Percentiles rank a stretch among this genome's conserved stretches.
phyloP scores from a whole-genome alignment of 2,113 vertebrate species.

The Rhinoderma darwinii region DNA sequence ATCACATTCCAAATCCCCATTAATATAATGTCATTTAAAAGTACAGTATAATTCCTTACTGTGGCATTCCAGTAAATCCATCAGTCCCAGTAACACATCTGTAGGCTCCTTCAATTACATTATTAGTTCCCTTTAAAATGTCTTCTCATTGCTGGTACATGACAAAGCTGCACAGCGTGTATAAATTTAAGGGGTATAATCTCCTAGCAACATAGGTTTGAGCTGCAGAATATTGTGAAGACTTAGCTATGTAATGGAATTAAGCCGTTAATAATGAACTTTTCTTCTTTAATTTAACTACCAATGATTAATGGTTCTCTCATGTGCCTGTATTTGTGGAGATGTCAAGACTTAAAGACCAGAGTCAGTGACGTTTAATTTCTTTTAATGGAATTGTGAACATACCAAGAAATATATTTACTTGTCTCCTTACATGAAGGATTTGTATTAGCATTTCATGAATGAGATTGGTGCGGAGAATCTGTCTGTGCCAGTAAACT shows the following conservation, averaged over 20 bases:
- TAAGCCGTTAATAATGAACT: not conserved
- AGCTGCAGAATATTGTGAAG: not conserved
- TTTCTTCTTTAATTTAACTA: not conserved
- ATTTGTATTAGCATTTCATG: not conserved
- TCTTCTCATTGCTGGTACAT: not conserved
- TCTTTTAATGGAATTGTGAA: not conserved
- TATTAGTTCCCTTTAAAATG: not conserved
- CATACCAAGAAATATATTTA: not conserved
- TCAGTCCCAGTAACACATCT: not conserved
- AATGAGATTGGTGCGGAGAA: not conserved
- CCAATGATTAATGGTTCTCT: not conserved
- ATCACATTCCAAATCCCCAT: not conserved
- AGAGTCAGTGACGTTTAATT: not conserved
- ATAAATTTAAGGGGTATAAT: not conserved
- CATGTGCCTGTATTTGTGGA: not conserved
- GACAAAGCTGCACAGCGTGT: conserved; percentile 18
- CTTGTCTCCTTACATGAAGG: not conserved
- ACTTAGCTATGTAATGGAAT: not conserved
- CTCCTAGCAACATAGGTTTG: conserved; percentile 31
- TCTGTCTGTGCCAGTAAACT: not conserved
- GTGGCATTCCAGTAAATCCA: conserved; percentile 1
- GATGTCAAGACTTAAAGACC: not conserved
- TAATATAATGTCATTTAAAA: not conserved
- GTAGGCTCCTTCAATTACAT: conserved; percentile 10
- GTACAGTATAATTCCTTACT: not conserved